Evolutionary conservation across 2,797 vertebrate species (phyloP).

Genomic region (Aplochiton taeniatus): DNA sequence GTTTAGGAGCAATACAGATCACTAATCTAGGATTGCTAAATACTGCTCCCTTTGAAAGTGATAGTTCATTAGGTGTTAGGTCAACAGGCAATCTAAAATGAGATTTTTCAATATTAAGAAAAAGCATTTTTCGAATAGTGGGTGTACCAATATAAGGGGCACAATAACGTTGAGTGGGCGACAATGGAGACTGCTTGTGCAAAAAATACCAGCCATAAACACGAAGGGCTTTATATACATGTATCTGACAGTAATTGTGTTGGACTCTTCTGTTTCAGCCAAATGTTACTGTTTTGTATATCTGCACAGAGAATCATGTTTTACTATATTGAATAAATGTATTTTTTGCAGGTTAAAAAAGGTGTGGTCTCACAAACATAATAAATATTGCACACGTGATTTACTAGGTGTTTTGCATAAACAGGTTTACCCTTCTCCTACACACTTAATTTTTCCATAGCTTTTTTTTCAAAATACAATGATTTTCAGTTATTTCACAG

Average conservation of each 20-base stretch:
- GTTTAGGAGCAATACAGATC: conserved; percentile 76
- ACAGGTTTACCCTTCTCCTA: conserved; percentile 47
- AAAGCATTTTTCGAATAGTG: conserved; percentile 35
- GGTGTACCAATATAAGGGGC: conserved; percentile 55
- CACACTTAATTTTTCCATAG: conserved; percentile 49
- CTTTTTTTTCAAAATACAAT: conserved; percentile 33
- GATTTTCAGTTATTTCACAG: conserved; percentile 47
- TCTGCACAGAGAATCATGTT: conserved; percentile 30
- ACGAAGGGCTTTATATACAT: conserved; percentile 27
- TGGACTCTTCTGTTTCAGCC: conserved; percentile 36
- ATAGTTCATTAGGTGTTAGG: conserved; percentile 42
- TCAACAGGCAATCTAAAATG: conserved; percentile 53
- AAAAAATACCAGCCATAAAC: conserved; percentile 53
- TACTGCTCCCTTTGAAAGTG: conserved; percentile 41
- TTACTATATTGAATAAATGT: conserved; percentile 23
- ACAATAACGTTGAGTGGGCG: conserved; percentile 50
- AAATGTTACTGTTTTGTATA: conserved; percentile 33
- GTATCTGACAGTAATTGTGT: conserved; percentile 41
- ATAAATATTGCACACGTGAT: conserved; percentile 60
- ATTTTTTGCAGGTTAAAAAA: conserved; percentile 56
- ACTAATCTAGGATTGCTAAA: conserved; percentile 68
- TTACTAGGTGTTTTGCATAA: conserved; percentile 58
- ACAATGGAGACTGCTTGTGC: conserved; percentile 54
- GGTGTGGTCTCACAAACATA: conserved; percentile 62
- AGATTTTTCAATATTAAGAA: conserved; percentile 41